These are phyloP conservation scores for Lordiphosa clarofinis DNA, from an alignment of 1,140 invertebrate species.

Conservation along the genomic window DNA sequence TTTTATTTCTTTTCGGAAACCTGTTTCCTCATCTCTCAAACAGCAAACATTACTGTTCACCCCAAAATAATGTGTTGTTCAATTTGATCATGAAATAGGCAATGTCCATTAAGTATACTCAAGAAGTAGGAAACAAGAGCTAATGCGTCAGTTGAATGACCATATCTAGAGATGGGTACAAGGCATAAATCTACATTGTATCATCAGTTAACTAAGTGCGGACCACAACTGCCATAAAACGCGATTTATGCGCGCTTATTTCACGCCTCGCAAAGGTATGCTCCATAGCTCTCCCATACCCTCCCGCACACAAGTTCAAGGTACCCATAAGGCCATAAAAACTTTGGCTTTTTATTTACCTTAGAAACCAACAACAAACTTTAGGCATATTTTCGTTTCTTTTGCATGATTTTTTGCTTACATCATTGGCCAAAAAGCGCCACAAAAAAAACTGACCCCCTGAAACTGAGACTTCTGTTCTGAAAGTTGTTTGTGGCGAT, in stretches of 20 bases:
- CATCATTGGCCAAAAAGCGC: background rate
- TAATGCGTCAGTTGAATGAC: background rate
- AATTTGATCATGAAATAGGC: no score
- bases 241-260: conserved; percentile 9
- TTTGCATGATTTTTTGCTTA: conserved; percentile 1
- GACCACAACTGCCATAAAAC: conserved; percentile 7
- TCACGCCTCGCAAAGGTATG: background rate
- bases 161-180: background rate
- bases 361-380: conserved; percentile 2
- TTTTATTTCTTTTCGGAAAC: no score
- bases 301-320: conserved; percentile 11
- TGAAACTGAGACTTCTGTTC: conserved; percentile 3
- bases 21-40: no score
- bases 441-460: background rate
- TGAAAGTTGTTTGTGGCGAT: conserved; percentile 8
- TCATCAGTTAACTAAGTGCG: background rate
- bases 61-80: background rate
- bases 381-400: background rate
- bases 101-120: no score
- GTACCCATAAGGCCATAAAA: background rate
- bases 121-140: no score
- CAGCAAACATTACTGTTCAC: background rate
- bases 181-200: conserved; percentile 2
- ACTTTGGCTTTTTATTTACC: conserved; percentile 6
- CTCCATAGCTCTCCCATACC: background rate